These are phyloP conservation scores for Upupa epops DNA, from an alignment of 2,113 vertebrate genomes.

Conservation along the genomic window DNA sequence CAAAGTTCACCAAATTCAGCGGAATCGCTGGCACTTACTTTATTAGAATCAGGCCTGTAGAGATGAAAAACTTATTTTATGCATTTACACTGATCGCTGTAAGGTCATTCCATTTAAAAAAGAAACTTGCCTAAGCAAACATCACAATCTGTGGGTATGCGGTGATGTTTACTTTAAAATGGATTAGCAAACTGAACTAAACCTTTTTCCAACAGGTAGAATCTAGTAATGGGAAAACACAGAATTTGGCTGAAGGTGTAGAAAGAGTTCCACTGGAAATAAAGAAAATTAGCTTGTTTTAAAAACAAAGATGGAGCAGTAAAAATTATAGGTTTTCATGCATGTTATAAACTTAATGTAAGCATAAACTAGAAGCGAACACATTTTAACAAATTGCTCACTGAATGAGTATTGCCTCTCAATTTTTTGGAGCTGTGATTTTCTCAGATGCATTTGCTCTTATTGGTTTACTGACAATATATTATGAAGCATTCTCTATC, in stretches of 20 bases:
- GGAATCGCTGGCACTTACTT: background rate
- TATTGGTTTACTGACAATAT: background rate
- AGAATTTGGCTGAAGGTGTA: background rate
- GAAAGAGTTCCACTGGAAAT: background rate
- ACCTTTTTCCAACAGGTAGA: constrained; percentile 22
- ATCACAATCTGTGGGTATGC: background rate
- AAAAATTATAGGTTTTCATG: background rate
- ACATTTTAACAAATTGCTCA: constrained; percentile 17
- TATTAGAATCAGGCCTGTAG: constrained; percentile 21
- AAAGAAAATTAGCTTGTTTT: constrained; percentile 17
- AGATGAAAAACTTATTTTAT: constrained; percentile 38
- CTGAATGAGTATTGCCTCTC: constrained; percentile 16
- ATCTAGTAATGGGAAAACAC: constrained; percentile 19
- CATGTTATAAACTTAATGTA: background rate
- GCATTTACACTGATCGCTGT: background rate
- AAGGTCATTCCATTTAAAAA: constrained; percentile 28
- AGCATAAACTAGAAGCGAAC: constrained; percentile 19
- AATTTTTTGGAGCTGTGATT: constrained; percentile 22
- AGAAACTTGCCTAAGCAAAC: constrained; percentile 34
- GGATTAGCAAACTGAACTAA: constrained; percentile 45
- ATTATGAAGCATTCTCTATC: background rate
- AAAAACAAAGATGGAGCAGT: background rate
- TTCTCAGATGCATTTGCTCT: background rate
- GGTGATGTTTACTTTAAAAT: constrained; percentile 54
- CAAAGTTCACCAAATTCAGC: background rate